Conservation (phyloP, 2,797 vertebrate genomes). For the Smutsia gigantea region DNA sequence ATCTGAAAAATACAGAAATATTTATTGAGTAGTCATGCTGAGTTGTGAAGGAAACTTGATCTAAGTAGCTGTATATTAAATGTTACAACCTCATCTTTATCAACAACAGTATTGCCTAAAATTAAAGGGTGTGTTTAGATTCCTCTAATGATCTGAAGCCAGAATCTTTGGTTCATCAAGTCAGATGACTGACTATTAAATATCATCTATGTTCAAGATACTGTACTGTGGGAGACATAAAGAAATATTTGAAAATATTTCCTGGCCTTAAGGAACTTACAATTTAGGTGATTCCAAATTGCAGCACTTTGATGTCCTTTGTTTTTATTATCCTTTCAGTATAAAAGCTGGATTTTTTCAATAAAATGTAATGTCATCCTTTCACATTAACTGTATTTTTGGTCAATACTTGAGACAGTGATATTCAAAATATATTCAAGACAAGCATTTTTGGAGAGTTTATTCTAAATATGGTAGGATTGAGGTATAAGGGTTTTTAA, state of each 20-base stretch:
- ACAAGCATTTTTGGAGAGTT: constrained; percentile 1
- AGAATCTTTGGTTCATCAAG: background rate
- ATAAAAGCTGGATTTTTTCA: background rate
- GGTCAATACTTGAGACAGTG: background rate
- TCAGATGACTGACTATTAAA: background rate
- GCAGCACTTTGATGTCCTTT: background rate
- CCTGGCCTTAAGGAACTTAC: background rate
- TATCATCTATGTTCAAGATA: background rate
- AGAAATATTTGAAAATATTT: constrained; percentile 25
- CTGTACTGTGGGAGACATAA: background rate
- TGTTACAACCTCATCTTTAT: background rate
- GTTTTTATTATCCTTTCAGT: background rate
- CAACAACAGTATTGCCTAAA: background rate
- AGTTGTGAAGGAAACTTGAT: background rate
- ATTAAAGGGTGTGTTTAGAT: background rate
- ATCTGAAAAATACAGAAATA: background rate
- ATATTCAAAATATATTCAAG: constrained; percentile 15
- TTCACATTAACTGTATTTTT: background rate
- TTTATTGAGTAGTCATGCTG: background rate
- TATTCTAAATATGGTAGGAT: background rate
- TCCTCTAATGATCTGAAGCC: background rate
- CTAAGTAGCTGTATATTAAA: background rate
- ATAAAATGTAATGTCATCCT: background rate
- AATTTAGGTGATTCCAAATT: background rate
- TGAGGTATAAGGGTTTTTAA: background rate